phyloP scores from a whole-genome alignment of 2,113 vertebrate species.

The Microtus montanus region DNA sequence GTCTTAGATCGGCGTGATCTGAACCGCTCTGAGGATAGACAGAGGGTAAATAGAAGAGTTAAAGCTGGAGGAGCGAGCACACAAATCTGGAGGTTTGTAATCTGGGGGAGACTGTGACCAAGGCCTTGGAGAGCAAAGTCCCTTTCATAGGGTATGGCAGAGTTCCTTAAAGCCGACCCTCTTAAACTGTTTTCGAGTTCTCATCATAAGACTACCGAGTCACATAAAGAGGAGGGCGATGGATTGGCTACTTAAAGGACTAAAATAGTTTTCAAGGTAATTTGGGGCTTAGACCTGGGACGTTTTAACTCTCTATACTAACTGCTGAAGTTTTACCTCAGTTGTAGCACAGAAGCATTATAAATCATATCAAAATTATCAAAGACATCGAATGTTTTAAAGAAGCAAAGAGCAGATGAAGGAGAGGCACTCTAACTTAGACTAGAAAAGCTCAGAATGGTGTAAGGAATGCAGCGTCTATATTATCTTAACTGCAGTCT shows the following conservation, averaged over 20 bases:
- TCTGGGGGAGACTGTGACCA: neutral
- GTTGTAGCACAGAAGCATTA: neutral
- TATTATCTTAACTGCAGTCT: neutral
- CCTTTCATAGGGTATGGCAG: neutral
- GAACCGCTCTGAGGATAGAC: neutral
- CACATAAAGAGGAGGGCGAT: neutral
- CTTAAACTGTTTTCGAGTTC: neutral
- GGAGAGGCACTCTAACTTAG: neutral
- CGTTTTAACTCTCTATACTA: neutral
- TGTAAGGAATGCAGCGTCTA: neutral
- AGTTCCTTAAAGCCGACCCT: neutral
- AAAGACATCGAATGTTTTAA: neutral
- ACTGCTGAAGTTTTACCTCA: neutral
- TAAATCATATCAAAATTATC: neutral
- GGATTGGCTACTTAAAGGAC: neutral
- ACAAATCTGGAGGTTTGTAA: neutral
- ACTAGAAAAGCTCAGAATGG: neutral
- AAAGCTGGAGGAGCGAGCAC: fast-evolving
- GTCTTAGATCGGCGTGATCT: neutral
- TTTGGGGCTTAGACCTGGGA: neutral
- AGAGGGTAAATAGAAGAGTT: neutral
- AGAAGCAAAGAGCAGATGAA: neutral
- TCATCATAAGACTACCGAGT: no score
- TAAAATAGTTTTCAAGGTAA: neutral
- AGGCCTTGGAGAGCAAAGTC: neutral